Evolutionary conservation across 2,888 invertebrate species (phyloP).

Genomic region (Trachelus iudaicus): DNA sequence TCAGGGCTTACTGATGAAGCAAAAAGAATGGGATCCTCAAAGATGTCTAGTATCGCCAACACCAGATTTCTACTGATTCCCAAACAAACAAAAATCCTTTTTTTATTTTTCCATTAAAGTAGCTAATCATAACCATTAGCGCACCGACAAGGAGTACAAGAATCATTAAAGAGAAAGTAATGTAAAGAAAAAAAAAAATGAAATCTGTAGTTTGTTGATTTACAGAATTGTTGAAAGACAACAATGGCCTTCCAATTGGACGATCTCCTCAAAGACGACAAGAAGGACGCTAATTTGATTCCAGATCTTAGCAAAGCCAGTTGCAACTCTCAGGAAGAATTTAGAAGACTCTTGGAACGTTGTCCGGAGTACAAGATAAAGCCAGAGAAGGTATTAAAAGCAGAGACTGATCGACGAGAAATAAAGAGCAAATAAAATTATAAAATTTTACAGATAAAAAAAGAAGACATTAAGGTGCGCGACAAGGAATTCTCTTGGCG

Average conservation of each 20-base stretch:
- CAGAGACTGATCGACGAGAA: too few species aligned
- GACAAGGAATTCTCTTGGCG: conserved; percentile 82
- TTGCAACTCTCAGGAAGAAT: conserved; percentile 84
- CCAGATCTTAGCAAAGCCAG: conserved; percentile 85
- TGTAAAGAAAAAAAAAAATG: too few species aligned
- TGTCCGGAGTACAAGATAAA: conserved; percentile 92
- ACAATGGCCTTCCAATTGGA: conserved; percentile 78
- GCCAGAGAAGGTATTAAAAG: conserved; percentile 77
- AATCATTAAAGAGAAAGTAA: too few species aligned
- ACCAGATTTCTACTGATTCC: conserved; percentile 49
- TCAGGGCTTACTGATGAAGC: conserved; percentile 67
- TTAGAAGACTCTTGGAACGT: conserved; percentile 83
- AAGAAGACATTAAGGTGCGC: conserved; percentile 81
- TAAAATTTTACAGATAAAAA: conserved; percentile 70
- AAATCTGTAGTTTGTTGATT: conserved; percentile 20
- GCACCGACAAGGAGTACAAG: too few species aligned
- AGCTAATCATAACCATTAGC: too few species aligned
- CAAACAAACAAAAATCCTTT: too few species aligned
- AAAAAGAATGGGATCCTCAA: conserved; percentile 68
- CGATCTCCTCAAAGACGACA: conserved; percentile 80
- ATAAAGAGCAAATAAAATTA: not conserved
- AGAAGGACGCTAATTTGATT: conserved; percentile 85
- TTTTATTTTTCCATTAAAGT: too few species aligned
- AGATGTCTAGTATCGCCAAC: conserved; percentile 54
- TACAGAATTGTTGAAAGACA: conserved; percentile 28